Base-by-base conservation (phyloP, 2,113 vertebrate species). In the Microtus oregoni region DNA sequence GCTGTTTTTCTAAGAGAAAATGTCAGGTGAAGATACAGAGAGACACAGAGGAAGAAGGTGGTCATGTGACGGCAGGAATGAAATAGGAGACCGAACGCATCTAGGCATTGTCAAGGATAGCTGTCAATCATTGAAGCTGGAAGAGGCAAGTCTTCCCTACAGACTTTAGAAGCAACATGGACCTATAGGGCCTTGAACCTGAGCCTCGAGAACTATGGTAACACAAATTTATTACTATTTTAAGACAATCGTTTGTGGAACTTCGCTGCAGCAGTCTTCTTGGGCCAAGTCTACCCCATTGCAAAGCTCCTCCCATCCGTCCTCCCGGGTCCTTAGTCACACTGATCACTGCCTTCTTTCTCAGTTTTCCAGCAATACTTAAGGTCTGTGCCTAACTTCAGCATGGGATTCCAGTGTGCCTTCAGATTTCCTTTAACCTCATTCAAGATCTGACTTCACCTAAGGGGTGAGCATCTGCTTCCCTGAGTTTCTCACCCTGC, bases 391-490 rank as follows among this genome's bases (percentile, higher is more conserved):
- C 3, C 10, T 38, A 15, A 78, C n/a, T 79, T 78, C 63, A 76
- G 38, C 15, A 8, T 67, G 28, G 19, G 65, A 70, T 86, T 92
- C 20, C 70, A 47, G 10, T 41, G 41, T 55, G 50, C 20, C 65
- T 96, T 67, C 38, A 32, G 22, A 41, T 89, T 70, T 85, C 20
- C 90, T 85, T 86, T 92, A 81, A 32, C 32, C n/a, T 41, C 50
- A 67, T 92, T 93, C n/a, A 76, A 22, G 73, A 26, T 79, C 72
- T 78, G 47, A 50, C 75, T 88, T 83, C 50, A 75, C 89, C 30
- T 70, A 30, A 41, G 44, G 17, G 7, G 12, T 41, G 26, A 58
- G 32, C 26, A 30, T 58, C 20, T 65, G 19, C 5, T 7, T 77
- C 41, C 30, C 0, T 0, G 15, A 38, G 28, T 65, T 41, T 52